Evolutionary conservation across 1,140 invertebrate genomes (phyloP).

Genomic region (Polyergus mexicanus): DNA sequence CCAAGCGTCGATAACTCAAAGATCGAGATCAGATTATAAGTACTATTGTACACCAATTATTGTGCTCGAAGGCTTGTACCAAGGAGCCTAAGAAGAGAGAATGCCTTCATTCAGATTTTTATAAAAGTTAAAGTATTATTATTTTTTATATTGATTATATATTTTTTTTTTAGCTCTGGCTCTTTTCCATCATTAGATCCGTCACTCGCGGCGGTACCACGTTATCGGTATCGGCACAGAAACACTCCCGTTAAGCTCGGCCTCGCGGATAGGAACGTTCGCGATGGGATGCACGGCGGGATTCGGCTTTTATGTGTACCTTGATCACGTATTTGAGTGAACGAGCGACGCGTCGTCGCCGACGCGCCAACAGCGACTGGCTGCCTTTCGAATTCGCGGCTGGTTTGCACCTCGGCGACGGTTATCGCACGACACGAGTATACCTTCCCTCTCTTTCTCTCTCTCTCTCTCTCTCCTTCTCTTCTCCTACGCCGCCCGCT

Average conservation of each 20-base stretch:
- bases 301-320: conserved; percentile 57
- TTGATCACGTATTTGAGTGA: conserved; percentile 8
- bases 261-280: conserved; percentile 20
- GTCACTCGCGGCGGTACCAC: conserved; percentile 29
- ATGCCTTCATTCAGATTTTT: no score
- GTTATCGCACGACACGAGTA: conserved; percentile 80
- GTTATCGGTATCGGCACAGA: background rate
- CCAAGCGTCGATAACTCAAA: no score
- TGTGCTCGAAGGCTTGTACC: no score
- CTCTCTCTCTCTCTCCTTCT: conserved; percentile 31
- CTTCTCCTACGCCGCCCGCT: conserved; percentile 48
- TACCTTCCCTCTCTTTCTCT: conserved; percentile 41
- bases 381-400: conserved; percentile 84
- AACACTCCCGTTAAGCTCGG: conserved; percentile 15
- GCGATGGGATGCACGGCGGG: conserved; percentile 10
- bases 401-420: conserved; percentile 84
- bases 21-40: no score
- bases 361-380: conserved; percentile 84
- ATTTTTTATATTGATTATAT: background rate
- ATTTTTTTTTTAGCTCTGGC: background rate
- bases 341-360: conserved; percentile 72
- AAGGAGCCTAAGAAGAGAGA: no score
- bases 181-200: background rate
- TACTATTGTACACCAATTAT: no score
- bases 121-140: background rate